Evolutionary conservation across 2,113 vertebrate genomes (phyloP).

Genomic region (Paramisgurnus dabryanus): DNA sequence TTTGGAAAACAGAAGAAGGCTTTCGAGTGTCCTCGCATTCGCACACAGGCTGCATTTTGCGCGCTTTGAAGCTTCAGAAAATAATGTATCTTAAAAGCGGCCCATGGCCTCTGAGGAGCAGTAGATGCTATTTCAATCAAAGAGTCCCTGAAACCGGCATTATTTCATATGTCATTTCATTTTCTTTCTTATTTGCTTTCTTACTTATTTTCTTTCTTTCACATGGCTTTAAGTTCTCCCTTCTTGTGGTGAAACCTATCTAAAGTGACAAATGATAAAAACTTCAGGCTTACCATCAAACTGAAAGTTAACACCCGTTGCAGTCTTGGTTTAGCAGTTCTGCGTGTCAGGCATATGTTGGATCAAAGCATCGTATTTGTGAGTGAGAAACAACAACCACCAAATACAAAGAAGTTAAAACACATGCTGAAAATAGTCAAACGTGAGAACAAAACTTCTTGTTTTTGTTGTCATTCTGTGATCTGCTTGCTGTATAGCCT

Average conservation of each 20-base stretch:
- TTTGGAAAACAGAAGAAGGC: slow-evolving; percentile 77
- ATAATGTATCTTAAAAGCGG: slow-evolving; percentile 79
- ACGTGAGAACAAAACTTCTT: slow-evolving; percentile 60
- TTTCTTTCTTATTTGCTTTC: background rate
- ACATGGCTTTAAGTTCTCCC: background rate
- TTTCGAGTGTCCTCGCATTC: slow-evolving; percentile 70
- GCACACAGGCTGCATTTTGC: slow-evolving; percentile 72
- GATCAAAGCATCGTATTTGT: slow-evolving; percentile 22
- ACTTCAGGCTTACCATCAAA: background rate
- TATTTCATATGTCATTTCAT: slow-evolving; percentile 47
- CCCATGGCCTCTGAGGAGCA: slow-evolving; percentile 59
- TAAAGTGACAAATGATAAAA: background rate
- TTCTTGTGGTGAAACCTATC: background rate
- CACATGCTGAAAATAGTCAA: slow-evolving; percentile 44
- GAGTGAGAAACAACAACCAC: background rate
- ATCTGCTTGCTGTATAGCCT: slow-evolving; percentile 72
- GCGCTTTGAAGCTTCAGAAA: slow-evolving; percentile 76
- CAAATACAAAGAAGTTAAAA: background rate
- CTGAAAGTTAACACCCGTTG: slow-evolving; percentile 6
- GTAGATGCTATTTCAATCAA: slow-evolving; percentile 62
- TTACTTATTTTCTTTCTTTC: background rate
- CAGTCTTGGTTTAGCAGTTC: background rate
- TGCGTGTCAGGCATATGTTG: background rate
- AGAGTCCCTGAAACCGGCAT: slow-evolving; percentile 56
- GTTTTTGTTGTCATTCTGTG: slow-evolving; percentile 53